Evolutionary conservation across 2,888 invertebrate genomes (phyloP), one percentile per base, ranked within the genome.

Genomic region (Parnassius mnemosyne): DNA sequence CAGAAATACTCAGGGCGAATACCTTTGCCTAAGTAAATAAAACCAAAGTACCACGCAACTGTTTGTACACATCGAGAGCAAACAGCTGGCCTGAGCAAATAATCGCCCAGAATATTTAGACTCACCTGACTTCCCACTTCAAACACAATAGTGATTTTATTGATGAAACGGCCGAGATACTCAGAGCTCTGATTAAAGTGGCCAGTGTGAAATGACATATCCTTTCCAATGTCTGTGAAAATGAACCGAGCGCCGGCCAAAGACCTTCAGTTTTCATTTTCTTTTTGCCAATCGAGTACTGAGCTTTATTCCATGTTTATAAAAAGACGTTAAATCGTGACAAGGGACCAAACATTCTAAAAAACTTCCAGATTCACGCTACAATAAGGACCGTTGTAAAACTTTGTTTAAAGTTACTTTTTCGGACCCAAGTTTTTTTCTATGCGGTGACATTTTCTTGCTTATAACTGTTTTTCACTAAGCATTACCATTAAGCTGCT

Each of bases 211-310:
- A 63, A 58, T 64, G 49, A 63, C 49, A 55, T 62, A 63, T 65
- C 65, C 65, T 60, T 66, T 71, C 68, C 65, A 66, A 64, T 57
- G 65, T 70, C 69, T 69, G 60, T 69, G 70, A 65, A 68, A 71
- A 72, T 69, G 69, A 69, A 65, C 66, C 64, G 43, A 34, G 20
- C 52, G 66, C 60, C 68, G 76, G 79, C 66, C 73, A 78, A 78
- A 71, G 76, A 78, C 78, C 80, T 66, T 66, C 61, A 71, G 70
- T 71, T 73, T 70, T 70, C 69, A 73, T 71, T 69, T 69, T 65
- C 66, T 70, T 68, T 54, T 73, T 69, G 34, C 34, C 5, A 65
- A 52, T 66, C 65, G 5, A 34, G n/a, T 47, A 53, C 25, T 57
- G 61, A 60, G 50, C 57, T 70, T 74, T 70, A 70, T 66, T 68